Evolutionary conservation across 2,113 vertebrate species (phyloP).

Genomic region (Lophotis ruficrista): DNA sequence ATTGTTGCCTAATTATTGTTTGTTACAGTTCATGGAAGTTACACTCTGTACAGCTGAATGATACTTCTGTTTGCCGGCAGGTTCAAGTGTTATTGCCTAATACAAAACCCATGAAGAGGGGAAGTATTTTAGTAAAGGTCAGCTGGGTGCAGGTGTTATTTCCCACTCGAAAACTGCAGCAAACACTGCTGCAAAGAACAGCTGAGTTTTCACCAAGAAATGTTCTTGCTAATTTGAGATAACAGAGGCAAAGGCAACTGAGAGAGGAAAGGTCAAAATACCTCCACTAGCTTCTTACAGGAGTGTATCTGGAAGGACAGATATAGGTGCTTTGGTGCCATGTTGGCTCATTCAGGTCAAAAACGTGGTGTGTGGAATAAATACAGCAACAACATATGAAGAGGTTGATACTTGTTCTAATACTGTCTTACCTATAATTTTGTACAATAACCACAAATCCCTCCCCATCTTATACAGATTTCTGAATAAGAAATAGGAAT

Average conservation of each 20-base stretch:
- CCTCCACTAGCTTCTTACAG: neutral
- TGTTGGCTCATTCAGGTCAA: neutral
- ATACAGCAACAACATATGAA: neutral
- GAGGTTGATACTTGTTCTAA: neutral
- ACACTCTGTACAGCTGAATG: slow-evolving; percentile 54
- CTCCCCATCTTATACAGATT: neutral
- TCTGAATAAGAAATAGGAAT: neutral
- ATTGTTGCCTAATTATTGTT: slow-evolving; percentile 63
- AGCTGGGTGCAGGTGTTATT: neutral
- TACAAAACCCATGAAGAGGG: neutral
- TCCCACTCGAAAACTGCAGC: slow-evolving; percentile 37
- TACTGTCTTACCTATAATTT: neutral
- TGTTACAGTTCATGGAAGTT: slow-evolving; percentile 57
- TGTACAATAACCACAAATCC: neutral
- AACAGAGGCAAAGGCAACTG: slow-evolving; percentile 28
- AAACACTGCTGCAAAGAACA: slow-evolving; percentile 44
- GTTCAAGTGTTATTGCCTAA: slow-evolving; percentile 53
- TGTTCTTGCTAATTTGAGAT: slow-evolving; percentile 41
- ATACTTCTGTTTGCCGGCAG: slow-evolving; percentile 16
- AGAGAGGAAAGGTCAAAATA: slow-evolving; percentile 52
- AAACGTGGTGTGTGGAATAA: neutral
- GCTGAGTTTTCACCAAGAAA: slow-evolving; percentile 57
- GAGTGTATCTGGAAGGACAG: neutral
- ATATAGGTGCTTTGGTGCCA: neutral
- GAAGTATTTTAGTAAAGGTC: slow-evolving; percentile 55